Evolutionary conservation across 2,888 invertebrate species (phyloP), one percentile per base, ranked within the genome.

Genomic region (Carterocephalus palaemon): DNA sequence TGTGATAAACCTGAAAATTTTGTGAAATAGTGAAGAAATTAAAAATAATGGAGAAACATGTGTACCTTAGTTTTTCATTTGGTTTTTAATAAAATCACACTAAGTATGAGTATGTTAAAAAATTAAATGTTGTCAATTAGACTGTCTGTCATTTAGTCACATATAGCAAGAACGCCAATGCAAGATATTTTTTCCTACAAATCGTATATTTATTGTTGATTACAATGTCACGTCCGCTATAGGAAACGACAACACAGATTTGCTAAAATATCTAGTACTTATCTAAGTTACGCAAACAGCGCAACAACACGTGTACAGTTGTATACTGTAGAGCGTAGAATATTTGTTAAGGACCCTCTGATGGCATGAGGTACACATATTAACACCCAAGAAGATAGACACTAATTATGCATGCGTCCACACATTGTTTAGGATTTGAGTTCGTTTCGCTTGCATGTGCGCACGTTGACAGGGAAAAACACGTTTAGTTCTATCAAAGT

Each of bases 401-500:
- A 36, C 28, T 16, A 23, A 31, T 38, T 43, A 43, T 32, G 22
- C 12, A 22, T 12, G 39, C 22, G 38, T 42, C 22, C 34, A 46
- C 39, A 13, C 17, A 38, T 23, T 12, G 26, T 54, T 62, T 79
- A 81, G 60, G 71, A 70, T 52, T 74, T 77, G 48, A 82, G 70
- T 68, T 84, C 83, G 59, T 62, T 72, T 70, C 91, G 89, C 71
- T 89, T 90, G 83, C 96, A 96, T 50, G 95, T 94, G 58, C 95
- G 95, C 60, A 94, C 88, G 84, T 96, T 96, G 62, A 96, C 95
- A 62, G 92, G 92, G 88, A 95, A 96, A 91, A 97, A 96, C 54
- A 95, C 94, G 80, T 97, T 97, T 65, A 96, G 90, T 88, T 97
- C 97, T 67, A 96, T 96, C 60, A 97, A 89, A 53, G 95, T 95